Conservation (phyloP, 2,888 invertebrate genomes). For the Palloptera scutellata region DNA sequence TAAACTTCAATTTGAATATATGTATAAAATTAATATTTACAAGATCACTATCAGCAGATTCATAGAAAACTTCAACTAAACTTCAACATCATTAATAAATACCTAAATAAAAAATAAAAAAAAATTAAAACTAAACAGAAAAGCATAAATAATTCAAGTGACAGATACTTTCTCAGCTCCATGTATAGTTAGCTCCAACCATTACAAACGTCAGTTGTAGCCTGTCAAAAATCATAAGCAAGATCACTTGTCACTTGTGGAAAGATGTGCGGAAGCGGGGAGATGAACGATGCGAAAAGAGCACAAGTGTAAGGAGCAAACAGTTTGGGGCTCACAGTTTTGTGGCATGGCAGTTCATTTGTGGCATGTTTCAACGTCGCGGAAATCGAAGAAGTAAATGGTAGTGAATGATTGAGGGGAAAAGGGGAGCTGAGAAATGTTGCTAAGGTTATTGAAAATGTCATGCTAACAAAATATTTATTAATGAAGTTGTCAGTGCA, state of each 20-base stretch:
- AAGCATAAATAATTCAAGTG: too few relatives aligned
- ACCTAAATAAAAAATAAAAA: too few relatives aligned
- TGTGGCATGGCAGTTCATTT: conserved; percentile 32
- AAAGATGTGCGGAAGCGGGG: conserved; percentile 4
- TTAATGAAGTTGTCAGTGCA: conserved; percentile 59
- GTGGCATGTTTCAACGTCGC: not conserved
- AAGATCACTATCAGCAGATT: conserved; percentile 30
- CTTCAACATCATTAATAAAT: conserved; percentile 26
- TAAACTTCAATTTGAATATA: too few relatives aligned
- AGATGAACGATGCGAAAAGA: conserved; percentile 35
- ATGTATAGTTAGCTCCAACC: conserved; percentile 2
- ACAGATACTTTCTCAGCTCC: too few relatives aligned
- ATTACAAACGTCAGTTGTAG: conserved; percentile 39
- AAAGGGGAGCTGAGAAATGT: conserved; percentile 12
- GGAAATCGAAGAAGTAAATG: too few relatives aligned
- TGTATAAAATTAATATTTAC: conserved; percentile 15
- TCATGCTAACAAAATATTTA: conserved; percentile 44
- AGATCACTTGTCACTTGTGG: conserved; percentile 56
- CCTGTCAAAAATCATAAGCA: conserved; percentile 56
- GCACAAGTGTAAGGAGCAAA: conserved; percentile 38
- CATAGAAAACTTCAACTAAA: conserved; percentile 19
- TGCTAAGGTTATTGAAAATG: conserved; percentile 26
- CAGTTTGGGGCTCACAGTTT: conserved; percentile 14
- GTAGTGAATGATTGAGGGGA: too few relatives aligned
- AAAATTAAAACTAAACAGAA: too few relatives aligned